Percentiles rank a stretch among this genome's conserved stretches.
Conservation (phyloP, 2,113 vertebrate species). For the Drymodes brunneopygia region DNA sequence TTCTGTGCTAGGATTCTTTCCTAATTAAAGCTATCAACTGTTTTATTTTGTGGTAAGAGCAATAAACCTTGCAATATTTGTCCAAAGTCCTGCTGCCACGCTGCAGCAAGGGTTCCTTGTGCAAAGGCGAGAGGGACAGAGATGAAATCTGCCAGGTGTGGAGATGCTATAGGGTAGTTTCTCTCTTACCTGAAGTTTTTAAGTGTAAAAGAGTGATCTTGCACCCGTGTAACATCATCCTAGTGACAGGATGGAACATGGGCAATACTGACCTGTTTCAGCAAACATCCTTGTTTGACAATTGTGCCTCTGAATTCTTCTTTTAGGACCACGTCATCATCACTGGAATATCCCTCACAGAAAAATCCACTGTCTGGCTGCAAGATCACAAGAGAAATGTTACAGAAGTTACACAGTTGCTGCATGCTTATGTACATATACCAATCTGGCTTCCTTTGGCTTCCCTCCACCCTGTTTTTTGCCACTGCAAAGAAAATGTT, state of each 20-base stretch:
- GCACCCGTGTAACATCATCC: not conserved
- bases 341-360: constrained; percentile 95
- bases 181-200: not conserved
- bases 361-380: constrained; percentile 91
- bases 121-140: not conserved
- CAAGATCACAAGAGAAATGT: not conserved
- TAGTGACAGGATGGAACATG: not conserved
- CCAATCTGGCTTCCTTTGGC: not conserved
- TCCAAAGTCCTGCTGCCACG: not conserved
- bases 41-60: not conserved
- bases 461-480: not conserved
- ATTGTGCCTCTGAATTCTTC: constrained; percentile 95
- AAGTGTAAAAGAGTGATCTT: not conserved
- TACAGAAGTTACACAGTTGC: not conserved
- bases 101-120: not conserved
- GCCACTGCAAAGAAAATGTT: not conserved
- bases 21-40: not conserved
- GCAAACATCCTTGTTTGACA: constrained; percentile 91
- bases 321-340: constrained; percentile 88
- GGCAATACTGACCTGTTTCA: constrained; percentile 86
- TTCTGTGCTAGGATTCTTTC: not conserved
- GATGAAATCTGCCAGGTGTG: not conserved
- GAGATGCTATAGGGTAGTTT: not conserved
- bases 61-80: not conserved
- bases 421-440: not conserved